phyloP scores from a whole-genome alignment of 2,113 vertebrate species.

The Scopus umbretta region DNA sequence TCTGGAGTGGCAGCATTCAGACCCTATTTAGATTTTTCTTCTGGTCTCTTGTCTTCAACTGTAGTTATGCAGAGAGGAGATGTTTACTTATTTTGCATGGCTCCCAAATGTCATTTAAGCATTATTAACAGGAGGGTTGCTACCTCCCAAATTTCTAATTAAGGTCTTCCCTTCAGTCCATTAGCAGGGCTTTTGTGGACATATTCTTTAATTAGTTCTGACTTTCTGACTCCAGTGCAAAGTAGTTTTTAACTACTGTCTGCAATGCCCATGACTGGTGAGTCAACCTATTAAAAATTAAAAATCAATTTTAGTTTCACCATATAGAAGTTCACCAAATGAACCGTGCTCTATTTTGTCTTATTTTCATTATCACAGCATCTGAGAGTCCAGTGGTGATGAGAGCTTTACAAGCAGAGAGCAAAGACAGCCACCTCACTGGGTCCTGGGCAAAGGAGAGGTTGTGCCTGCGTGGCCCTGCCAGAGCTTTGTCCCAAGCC shows the following conservation, averaged over 20 bases:
- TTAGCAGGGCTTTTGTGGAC: constrained; percentile 53
- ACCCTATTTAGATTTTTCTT: background rate
- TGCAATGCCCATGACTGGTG: constrained; percentile 51
- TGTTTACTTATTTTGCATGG: constrained; percentile 43
- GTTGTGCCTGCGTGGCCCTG: background rate
- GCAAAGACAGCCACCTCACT: background rate
- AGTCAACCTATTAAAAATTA: constrained; percentile 67
- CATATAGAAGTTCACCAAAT: background rate
- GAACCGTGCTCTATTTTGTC: background rate
- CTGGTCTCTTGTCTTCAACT: background rate
- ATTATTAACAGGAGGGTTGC: constrained; percentile 47
- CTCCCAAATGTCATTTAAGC: constrained; percentile 21
- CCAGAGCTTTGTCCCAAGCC: background rate
- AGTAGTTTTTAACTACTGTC: constrained; percentile 57
- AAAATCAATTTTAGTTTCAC: constrained; percentile 51
- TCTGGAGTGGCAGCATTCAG: background rate
- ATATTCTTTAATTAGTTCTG: constrained; percentile 64
- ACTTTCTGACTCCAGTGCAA: constrained; percentile 57
- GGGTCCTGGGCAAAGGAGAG: accelerated
- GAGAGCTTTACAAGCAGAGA: background rate
- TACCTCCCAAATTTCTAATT: constrained; percentile 56
- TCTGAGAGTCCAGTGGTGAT: background rate
- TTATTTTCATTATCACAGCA: background rate
- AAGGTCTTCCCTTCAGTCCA: constrained; percentile 50
- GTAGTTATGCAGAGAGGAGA: background rate